phyloP scores from a whole-genome alignment of 2,113 vertebrate genomes.

The Bufo gargarizans region DNA sequence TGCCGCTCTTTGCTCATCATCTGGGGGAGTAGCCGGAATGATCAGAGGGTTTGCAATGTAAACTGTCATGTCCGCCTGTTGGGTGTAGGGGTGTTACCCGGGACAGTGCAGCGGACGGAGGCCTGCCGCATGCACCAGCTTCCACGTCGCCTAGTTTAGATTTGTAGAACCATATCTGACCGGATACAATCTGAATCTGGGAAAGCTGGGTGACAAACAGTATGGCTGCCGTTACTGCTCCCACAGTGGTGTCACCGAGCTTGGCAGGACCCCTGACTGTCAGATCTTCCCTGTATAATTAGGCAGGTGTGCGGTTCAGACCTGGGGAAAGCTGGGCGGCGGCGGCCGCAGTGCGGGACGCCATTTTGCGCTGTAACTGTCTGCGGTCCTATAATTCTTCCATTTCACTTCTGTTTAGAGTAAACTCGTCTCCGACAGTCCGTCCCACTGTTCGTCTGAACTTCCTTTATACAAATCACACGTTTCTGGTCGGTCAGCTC shows the following conservation, averaged over 20 bases:
- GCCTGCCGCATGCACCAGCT: not conserved
- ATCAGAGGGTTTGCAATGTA: not conserved
- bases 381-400: not conserved
- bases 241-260: not conserved
- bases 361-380: not conserved
- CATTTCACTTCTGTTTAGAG: slow-evolving; percentile 74
- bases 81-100: not conserved
- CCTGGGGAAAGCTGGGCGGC: not conserved
- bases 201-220: not conserved
- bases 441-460: slow-evolving; percentile 68
- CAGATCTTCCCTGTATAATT: not conserved
- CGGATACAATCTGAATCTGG: not conserved
- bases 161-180: not conserved
- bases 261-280: not conserved
- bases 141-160: not conserved
- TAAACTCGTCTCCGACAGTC: slow-evolving; percentile 71
- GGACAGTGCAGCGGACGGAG: not conserved
- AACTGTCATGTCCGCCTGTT: not conserved
- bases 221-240: not conserved
- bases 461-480: slow-evolving; percentile 69
- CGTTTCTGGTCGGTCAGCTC: slow-evolving; percentile 73
- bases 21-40: not conserved
- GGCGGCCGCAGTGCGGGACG: too few relatives aligned
- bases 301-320: not conserved
- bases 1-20: not conserved